Evolutionary conservation across 2,113 vertebrate species (phyloP), one percentile per base, ranked within the genome.

Genomic region (Dolichallabes microphthalmus): DNA sequence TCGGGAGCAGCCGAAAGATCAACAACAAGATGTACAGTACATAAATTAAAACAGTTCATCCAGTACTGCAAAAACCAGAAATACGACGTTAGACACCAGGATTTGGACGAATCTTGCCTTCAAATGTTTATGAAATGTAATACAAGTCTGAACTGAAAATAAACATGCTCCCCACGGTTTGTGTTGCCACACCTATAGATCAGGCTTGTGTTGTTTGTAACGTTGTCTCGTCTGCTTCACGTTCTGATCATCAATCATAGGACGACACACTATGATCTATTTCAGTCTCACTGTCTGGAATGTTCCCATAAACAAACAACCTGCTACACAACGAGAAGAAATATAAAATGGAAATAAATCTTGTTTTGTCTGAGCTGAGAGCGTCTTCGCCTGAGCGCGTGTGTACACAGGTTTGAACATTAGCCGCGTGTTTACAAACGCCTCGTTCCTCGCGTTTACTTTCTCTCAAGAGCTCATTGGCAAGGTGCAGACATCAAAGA

Each of bases 361-460:
- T n/a, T 82, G 71, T 80, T 83, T 71, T 78, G 78, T 74, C 83
- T 88, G 85, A 86, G 78, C 69, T 30, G 27, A 71, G 75, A 63
- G 58, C 14, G 52, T 32, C 25, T 15, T 19, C 19, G 35, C 73
- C 15, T 53, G 77, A 20, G 55, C 12, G 39, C 14, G 55, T 63
- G 50, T 82, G 77, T 76, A 13, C 53, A 68, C 27, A 20, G n/a
- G 81, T 69, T 84, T 81, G 69, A 84, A 74, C 71, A n/a, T 78
- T 86, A 86, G 83, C 71, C 60, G 71, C 35, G 39, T 84, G 63
- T 82, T 88, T 86, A 84, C 76, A 88, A 87, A 79, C 60, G 58
- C 52, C 73, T 66, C n/a, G 19, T 77, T 88, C 74, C 63, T 84
- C 69, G 52, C 25, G 53, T 88, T 88, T 87, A 87, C 85, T 74